These are phyloP conservation scores for Chaetops frenatus DNA, from an alignment of 2,113 vertebrate genomes.

Conservation along the genomic window DNA sequence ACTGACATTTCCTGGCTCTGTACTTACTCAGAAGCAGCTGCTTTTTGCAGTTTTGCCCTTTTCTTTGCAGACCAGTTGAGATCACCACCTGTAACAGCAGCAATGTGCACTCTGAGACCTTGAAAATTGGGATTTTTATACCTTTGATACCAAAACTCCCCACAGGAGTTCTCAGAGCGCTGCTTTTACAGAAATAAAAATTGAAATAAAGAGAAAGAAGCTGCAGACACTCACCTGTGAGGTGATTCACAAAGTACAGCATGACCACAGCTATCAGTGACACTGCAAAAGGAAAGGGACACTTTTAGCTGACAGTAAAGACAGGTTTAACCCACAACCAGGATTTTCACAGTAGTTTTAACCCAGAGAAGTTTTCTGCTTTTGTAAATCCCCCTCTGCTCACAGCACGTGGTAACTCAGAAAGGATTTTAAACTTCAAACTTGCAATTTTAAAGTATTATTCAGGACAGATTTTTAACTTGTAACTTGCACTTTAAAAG, in stretches of 20 bases:
- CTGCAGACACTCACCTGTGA: conserved; percentile 70
- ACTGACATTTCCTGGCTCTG: background rate
- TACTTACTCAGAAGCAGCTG: conserved; percentile 82
- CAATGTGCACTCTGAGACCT: accelerated
- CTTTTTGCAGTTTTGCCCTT: conserved; percentile 78
- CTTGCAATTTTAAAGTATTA: too few species aligned
- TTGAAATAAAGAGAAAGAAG: accelerated
- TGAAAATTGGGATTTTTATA: accelerated
- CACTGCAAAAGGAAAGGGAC: conserved; percentile 65
- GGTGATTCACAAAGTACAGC: conserved; percentile 85
- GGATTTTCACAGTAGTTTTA: accelerated
- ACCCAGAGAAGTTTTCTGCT: background rate
- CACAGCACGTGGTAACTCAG: accelerated
- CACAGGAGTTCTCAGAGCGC: background rate
- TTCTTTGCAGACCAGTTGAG: conserved; percentile 85
- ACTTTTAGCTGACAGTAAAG: accelerated
- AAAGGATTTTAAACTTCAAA: too few species aligned
- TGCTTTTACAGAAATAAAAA: background rate
- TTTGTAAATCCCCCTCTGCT: background rate
- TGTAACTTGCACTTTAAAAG: too few species aligned
- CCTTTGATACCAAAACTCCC: accelerated
- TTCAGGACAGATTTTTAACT: too few species aligned
- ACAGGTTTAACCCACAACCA: background rate
- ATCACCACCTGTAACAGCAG: conserved; percentile 78
- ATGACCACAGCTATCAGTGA: conserved; percentile 83